phyloP scores from a whole-genome alignment of 2,797 vertebrate species.

The Acomys russatus region DNA sequence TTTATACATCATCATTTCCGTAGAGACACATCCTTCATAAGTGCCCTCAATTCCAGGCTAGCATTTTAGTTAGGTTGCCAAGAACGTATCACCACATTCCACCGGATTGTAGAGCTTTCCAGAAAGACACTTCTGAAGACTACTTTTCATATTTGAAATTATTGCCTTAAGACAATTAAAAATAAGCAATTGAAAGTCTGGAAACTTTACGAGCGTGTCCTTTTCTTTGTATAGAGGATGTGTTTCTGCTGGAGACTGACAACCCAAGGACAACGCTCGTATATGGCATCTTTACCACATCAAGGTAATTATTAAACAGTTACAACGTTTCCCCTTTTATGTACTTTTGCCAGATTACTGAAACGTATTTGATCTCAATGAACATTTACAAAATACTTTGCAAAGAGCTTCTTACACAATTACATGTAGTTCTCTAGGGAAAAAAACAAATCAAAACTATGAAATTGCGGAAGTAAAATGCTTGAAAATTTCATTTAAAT shows the following conservation, averaged over 20 bases:
- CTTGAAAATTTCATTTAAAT: neutral
- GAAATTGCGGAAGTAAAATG: neutral
- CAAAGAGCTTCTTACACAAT: neutral
- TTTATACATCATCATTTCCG: slow-evolving; percentile 10
- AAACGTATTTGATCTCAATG: neutral
- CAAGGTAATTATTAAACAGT: slow-evolving; percentile 91
- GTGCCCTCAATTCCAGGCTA: neutral
- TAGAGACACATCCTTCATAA: neutral
- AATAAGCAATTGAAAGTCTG: neutral
- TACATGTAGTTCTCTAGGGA: neutral
- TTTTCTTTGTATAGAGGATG: slow-evolving; percentile 91
- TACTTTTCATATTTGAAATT: slow-evolving; percentile 30
- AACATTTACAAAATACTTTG: neutral
- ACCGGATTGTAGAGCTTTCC: neutral
- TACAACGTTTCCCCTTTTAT: neutral
- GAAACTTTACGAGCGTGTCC: neutral
- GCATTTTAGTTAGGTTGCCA: neutral
- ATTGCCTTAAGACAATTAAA: neutral
- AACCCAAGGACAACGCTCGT: slow-evolving; percentile 95
- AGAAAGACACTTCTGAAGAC: neutral
- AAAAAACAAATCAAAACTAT: neutral
- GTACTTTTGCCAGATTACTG: slow-evolving; percentile 39
- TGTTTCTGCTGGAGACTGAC: slow-evolving; percentile 97
- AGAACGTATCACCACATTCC: neutral
- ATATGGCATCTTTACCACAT: slow-evolving; percentile 98